Conservation (phyloP, 2,113 vertebrate genomes). For the Xiphorhynchus elegans region DNA sequence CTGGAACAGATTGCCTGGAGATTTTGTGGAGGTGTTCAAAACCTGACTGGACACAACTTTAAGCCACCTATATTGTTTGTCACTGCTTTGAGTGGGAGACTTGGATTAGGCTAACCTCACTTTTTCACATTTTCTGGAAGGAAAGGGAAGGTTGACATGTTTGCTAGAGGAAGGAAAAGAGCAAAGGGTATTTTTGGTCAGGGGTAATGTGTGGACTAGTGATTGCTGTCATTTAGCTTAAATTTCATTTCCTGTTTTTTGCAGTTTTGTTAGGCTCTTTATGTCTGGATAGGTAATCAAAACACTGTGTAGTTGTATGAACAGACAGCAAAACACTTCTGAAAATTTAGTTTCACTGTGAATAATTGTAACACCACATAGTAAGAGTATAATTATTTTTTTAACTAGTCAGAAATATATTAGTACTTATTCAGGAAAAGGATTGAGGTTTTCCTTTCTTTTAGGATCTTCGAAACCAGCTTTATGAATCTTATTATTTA, state of each 20-base stretch:
- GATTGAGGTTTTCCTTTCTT: constrained; percentile 19
- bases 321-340: neutral
- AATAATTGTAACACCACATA: neutral
- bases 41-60: neutral
- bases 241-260: neutral
- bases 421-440: neutral
- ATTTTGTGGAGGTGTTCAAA: neutral
- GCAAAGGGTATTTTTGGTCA: neutral
- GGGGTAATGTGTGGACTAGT: neutral
- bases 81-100: neutral
- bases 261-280: neutral
- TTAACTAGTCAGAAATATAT: neutral
- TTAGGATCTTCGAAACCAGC: constrained; percentile 94
- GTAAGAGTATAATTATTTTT: neutral
- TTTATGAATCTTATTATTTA: constrained; percentile 95
- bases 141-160: neutral
- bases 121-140: neutral
- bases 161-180: neutral
- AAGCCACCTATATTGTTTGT: neutral
- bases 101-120: neutral
- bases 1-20: neutral
- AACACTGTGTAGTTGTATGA: neutral
- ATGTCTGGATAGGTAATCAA: neutral
- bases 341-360: neutral
- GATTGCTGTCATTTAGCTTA: neutral